Evolutionary conservation across 2,113 vertebrate genomes (phyloP).

Genomic region (Illadopsis cleaveri): DNA sequence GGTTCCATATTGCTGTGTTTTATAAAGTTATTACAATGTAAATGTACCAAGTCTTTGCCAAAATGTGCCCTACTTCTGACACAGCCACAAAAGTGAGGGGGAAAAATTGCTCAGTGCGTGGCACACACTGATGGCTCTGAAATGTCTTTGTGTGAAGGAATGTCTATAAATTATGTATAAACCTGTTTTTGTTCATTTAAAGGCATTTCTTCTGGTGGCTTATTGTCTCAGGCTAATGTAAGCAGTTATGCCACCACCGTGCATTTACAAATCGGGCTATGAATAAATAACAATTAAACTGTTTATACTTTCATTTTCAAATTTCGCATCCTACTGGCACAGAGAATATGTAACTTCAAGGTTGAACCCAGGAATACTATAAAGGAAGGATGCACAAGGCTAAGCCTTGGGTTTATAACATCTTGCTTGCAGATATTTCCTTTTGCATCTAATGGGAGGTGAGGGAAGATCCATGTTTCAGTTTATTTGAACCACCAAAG

Average conservation of each 20-base stretch:
- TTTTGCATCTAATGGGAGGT: neutral
- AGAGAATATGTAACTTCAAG: neutral
- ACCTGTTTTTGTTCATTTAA: neutral
- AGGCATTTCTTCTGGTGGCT: neutral
- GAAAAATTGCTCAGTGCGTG: neutral
- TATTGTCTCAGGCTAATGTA: neutral
- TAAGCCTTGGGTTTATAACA: neutral
- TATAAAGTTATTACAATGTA: neutral
- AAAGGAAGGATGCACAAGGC: neutral
- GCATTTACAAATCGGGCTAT: neutral
- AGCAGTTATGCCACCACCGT: neutral
- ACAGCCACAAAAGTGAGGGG: neutral
- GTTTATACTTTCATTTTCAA: neutral
- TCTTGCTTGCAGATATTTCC: slow-evolving; percentile 37
- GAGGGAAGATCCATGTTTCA: neutral
- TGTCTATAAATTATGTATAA: neutral
- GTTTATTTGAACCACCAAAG: slow-evolving; percentile 11
- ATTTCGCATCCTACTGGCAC: neutral
- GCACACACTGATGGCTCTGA: neutral
- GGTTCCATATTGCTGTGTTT: neutral
- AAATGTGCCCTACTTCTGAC: neutral
- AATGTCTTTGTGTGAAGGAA: neutral
- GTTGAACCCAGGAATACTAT: neutral
- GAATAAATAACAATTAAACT: neutral
- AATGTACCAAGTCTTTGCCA: neutral